Conservation (phyloP, 2,888 invertebrate genomes). For the Metellina segmentata region DNA sequence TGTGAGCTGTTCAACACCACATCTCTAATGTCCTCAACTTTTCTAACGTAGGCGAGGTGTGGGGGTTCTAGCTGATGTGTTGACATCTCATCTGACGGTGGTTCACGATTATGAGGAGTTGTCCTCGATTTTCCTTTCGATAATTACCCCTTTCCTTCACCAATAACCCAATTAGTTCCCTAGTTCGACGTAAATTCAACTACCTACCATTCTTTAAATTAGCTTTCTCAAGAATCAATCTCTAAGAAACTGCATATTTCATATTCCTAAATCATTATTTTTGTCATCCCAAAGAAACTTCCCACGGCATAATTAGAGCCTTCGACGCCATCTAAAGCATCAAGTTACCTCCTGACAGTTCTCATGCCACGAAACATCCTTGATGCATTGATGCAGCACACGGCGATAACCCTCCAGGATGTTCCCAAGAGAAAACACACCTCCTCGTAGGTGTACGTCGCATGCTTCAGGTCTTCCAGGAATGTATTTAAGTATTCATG, state of each 20-base stretch:
- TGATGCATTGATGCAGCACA: not conserved
- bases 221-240: not conserved
- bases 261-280: not conserved
- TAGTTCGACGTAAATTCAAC: too few species aligned
- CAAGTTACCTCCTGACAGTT: too few species aligned
- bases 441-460: not conserved
- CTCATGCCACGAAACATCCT: too few species aligned
- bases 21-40: too few species aligned
- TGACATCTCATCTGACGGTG: too few species aligned
- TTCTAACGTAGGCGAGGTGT: too few species aligned
- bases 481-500: not conserved
- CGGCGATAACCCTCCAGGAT: not conserved
- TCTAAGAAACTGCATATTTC: not conserved
- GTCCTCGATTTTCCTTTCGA: too few species aligned
- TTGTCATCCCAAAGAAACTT: not conserved
- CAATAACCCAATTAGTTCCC: too few species aligned
- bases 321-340: not conserved
- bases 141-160: too few species aligned
- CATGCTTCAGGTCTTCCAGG: not conserved
- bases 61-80: too few species aligned
- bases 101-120: too few species aligned
- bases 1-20: too few species aligned
- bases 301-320: not conserved
- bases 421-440: not conserved
- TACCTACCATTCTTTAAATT: not conserved